Conservation (phyloP, 2,113 vertebrate species). For the Rhabdornis inornatus region DNA sequence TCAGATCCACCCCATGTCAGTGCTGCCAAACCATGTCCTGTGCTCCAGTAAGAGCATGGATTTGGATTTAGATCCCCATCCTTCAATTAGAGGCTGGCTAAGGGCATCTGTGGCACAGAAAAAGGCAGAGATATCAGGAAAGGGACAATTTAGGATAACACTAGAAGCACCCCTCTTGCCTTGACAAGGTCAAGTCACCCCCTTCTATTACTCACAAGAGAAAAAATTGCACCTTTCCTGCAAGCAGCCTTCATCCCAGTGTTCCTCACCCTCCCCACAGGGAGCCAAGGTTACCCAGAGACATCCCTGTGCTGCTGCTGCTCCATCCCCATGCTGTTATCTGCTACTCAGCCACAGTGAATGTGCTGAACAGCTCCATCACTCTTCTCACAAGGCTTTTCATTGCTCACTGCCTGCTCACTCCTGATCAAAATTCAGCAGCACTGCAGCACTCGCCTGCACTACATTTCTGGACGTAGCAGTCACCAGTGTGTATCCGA, state of each 20-base stretch:
- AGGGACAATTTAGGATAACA: background rate
- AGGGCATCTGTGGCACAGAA: background rate
- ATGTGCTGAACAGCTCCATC: background rate
- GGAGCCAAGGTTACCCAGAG: background rate
- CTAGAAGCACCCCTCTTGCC: background rate
- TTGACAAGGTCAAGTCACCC: background rate
- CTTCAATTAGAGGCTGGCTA: background rate
- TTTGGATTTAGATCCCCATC: background rate
- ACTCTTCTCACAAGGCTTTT: background rate
- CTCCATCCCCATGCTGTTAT: rapidly evolving
- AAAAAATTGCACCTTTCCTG: background rate
- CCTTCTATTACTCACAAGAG: background rate
- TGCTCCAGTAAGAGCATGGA: background rate
- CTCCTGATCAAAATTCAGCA: constrained; percentile 26
- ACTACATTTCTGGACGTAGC: background rate
- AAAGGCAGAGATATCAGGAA: background rate
- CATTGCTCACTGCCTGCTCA: background rate
- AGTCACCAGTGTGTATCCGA: background rate
- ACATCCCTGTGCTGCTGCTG: rapidly evolving
- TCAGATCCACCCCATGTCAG: rapidly evolving
- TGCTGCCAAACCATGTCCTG: background rate
- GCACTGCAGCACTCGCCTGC: background rate
- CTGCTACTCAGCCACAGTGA: background rate
- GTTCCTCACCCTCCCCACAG: rapidly evolving
- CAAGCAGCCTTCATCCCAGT: background rate